phyloP scores from a whole-genome alignment of 2,113 vertebrate species.

The Glaucomys volans region DNA sequence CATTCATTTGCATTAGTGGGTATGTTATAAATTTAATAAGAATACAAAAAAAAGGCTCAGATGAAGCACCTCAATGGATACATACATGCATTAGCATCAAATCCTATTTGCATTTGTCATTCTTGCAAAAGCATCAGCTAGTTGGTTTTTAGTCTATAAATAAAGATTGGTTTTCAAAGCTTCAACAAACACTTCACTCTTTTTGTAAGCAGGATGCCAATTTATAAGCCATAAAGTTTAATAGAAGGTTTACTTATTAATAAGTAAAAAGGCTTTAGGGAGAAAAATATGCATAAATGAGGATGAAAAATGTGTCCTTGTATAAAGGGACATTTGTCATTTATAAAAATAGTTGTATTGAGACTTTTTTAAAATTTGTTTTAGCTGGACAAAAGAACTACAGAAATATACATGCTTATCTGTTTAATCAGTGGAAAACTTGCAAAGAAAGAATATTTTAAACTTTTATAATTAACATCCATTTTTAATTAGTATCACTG shows the following conservation, averaged over 20 bases:
- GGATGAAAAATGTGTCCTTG: conserved; percentile 1
- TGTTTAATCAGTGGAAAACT: conserved; percentile 37
- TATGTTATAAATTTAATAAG: conserved; percentile 45
- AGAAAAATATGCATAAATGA: conserved; percentile 59
- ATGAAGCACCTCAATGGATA: conserved; percentile 13
- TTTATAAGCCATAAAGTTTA: conserved; percentile 74
- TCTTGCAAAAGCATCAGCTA: conserved; percentile 41
- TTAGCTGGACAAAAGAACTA: not conserved
- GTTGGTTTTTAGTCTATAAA: conserved; percentile 57
- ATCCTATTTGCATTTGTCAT: conserved; percentile 51
- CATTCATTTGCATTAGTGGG: not conserved
- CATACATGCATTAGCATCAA: conserved; percentile 44
- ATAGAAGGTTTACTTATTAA: conserved; percentile 71
- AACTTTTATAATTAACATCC: conserved; percentile 81
- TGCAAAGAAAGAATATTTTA: conserved; percentile 70
- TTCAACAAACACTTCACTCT: conserved; percentile 59
- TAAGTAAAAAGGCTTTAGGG: conserved; percentile 56
- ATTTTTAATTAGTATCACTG: conserved; percentile 82
- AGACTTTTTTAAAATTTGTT: not conserved
- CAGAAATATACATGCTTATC: not conserved
- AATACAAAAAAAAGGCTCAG: not conserved
- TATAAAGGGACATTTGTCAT: conserved; percentile 49
- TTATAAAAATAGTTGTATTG: not conserved
- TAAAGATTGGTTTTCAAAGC: conserved; percentile 73
- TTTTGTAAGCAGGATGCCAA: conserved; percentile 56